These are phyloP conservation scores for Notospermus geniculatus DNA, from an alignment of 1,140 invertebrate species.

Conservation along the genomic window DNA sequence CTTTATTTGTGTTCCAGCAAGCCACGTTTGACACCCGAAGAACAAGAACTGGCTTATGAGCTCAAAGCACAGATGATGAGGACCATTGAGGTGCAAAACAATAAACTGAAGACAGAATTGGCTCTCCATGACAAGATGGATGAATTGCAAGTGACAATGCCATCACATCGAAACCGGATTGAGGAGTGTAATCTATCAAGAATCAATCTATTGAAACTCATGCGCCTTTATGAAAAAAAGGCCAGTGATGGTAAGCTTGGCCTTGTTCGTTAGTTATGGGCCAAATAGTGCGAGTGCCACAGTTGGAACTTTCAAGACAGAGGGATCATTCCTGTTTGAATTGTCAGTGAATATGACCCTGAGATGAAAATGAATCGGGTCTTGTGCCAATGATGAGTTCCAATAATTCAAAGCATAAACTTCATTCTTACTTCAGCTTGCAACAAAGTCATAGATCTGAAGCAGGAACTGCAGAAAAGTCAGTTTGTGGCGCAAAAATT, in stretches of 20 bases:
- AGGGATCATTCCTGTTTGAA: too few relatives aligned
- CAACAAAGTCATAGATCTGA: constrained; percentile 32
- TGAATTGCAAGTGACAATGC: constrained; percentile 29
- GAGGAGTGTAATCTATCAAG: constrained; percentile 29
- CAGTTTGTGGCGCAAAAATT: constrained; percentile 36
- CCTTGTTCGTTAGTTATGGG: not conserved
- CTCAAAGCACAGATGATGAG: constrained; percentile 37
- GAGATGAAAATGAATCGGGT: too few relatives aligned
- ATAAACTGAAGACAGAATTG: constrained; percentile 37
- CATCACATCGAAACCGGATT: constrained; percentile 27
- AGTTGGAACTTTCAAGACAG: too few relatives aligned
- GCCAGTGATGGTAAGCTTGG: constrained; percentile 31
- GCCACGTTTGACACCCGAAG: constrained; percentile 28
- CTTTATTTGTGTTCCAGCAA: not conserved
- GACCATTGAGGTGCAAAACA: constrained; percentile 38
- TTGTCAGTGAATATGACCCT: too few relatives aligned
- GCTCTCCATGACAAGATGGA: constrained; percentile 37
- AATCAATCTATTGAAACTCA: constrained; percentile 31
- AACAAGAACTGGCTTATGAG: constrained; percentile 39
- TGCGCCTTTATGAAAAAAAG: constrained; percentile 37
- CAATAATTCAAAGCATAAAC: not conserved
- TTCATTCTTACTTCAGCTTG: constrained; percentile 26
- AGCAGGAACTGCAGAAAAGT: constrained; percentile 29
- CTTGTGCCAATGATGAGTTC: not conserved
- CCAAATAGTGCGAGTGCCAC: too few relatives aligned